Base-by-base conservation (phyloP, 1,140 invertebrate species). In the Camponotus floridanus region DNA sequence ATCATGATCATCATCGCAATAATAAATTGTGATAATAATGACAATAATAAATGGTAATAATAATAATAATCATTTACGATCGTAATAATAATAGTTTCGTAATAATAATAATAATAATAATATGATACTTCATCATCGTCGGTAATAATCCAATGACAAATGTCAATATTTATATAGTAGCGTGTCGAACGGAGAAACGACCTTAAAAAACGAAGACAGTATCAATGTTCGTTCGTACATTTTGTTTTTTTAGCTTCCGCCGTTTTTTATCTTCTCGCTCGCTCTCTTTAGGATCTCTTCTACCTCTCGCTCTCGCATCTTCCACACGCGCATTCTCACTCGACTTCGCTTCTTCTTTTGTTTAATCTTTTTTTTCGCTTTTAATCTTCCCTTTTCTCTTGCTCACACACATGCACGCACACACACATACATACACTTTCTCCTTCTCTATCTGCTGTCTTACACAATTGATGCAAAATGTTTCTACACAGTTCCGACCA, bases 381-480 rank as follows among this genome's bases (percentile, higher is more conserved):
- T 87, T 88, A 90, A 88, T 92, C 86, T 79, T 89, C 91, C 90
- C 91, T 92, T 92, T 94, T 91, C 91, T 94, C 94, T 94, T 13
- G 45, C 45, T 48, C 88, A 91, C 89, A 91, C 89, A 91, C 90
- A 88, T 88, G 88, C 55, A 74, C 55, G 39, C 55, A 18, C 48
- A 51, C 5, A 51, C 15, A 51, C 1, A 51, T 15, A 51, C 18
- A 51, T 15, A 51, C 88, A 86, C 86, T 85, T 81, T 90, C 92
- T 94, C 92, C 91, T 92, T 91, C 93, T 94, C 92, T 93, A 91
- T 94, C 92, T 93, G 91, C 92, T 94, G 92, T 93, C 45, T 94
- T 94, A 94, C 93, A 94, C 93, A 94, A 95, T 95, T 94, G 94
- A 94, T 94, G 94, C 92, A 94, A 95, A 92, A 93, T 95, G 94